Base-by-base conservation (phyloP, 1,140 invertebrate species). In the Drosophila pallidifrons region DNA sequence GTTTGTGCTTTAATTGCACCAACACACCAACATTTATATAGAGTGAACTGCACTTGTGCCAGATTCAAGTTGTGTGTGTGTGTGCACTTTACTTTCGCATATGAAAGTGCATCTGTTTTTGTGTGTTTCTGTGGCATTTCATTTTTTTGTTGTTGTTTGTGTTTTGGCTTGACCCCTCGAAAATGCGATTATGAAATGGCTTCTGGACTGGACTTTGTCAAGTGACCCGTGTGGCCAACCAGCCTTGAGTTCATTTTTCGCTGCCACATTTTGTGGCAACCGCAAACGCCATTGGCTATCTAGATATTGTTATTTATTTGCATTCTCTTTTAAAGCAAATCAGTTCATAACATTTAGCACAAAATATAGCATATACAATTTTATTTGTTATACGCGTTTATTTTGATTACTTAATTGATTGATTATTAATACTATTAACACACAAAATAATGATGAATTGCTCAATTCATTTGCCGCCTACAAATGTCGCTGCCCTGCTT, bases 41-140 rank as follows among this genome's bases (percentile, higher is more conserved):
- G 35, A 38, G 35, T 10, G 35, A 38, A 10, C 35, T 38, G 35
- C 35, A 38, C 7, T 38, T 38, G 35, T 38, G 35, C 35, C 35
- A 38, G 35, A 10, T 38, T 38, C 8, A 38, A 38, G 35, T 38
- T 38, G 35, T 32, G 30, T 32, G 30, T 15, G 15, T 32, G 30
- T 32, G 35, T 10, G 7, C 30, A 38, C 28, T 76, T 61, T 60
- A 60, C 75, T 74, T 74, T 77, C 75, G 75, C 80, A 81, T 75
- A 75, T 69, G 79, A 82, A 79, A 82, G 79, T 82, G 41, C 77
- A 77, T 73, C 79, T 80, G 73, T 49, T 69, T 73, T 41, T 60
- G 38, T 46, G 20, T 49, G n/a, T 45, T 25, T 5, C 43, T 47
- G 70, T 69, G 20, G 20, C 20, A 25, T 25, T 25, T 25, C 20